These are phyloP conservation scores for Drosophila parabipectinata DNA, from an alignment of 1,140 invertebrate genomes.

Conservation along the genomic window DNA sequence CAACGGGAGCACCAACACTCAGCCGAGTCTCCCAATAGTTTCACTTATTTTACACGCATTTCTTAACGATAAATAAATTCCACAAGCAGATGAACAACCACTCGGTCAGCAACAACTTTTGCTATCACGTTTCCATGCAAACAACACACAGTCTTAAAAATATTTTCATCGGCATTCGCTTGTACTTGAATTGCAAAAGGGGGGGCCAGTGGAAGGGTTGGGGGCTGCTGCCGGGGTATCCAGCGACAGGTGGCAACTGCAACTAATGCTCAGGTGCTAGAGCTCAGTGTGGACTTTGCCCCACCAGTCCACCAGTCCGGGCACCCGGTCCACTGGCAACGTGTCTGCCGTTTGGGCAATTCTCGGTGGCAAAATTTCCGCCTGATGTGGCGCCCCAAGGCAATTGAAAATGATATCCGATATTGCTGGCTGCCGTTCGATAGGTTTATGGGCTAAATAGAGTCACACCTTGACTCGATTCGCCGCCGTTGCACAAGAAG, in stretches of 20 bases:
- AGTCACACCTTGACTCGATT: slow-evolving; percentile 28
- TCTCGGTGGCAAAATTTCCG: slow-evolving; percentile 43
- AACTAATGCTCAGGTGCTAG: slow-evolving; percentile 46
- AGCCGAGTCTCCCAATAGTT: slow-evolving; percentile 69
- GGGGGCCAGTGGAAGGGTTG: slow-evolving; percentile 9
- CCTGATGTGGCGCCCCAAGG: slow-evolving; percentile 52
- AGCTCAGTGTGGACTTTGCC: slow-evolving; percentile 43
- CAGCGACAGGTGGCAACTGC: slow-evolving; percentile 52
- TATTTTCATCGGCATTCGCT: slow-evolving; percentile 66
- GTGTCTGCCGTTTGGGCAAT: slow-evolving; percentile 39
- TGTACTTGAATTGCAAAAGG: slow-evolving; percentile 69
- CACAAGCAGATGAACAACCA: slow-evolving; percentile 73
- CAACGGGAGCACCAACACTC: slow-evolving; percentile 11
- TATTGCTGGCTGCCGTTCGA: slow-evolving; percentile 33
- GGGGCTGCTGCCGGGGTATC: background rate
- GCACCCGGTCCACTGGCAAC: too few relatives aligned
- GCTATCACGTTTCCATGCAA: slow-evolving; percentile 79
- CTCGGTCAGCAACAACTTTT: slow-evolving; percentile 69
- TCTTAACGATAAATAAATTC: slow-evolving; percentile 82
- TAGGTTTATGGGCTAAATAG: slow-evolving; percentile 41
- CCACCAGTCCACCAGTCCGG: slow-evolving; percentile 4
- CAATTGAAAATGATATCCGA: slow-evolving; percentile 46
- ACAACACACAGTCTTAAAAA: slow-evolving; percentile 56
- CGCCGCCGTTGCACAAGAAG: slow-evolving; percentile 33
- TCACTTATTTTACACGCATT: slow-evolving; percentile 82